Percentiles rank a stretch among this genome's conserved stretches.
These are phyloP conservation scores for Chloroclysta siterata DNA, from an alignment of 2,888 invertebrate species.

Conservation along the genomic window DNA sequence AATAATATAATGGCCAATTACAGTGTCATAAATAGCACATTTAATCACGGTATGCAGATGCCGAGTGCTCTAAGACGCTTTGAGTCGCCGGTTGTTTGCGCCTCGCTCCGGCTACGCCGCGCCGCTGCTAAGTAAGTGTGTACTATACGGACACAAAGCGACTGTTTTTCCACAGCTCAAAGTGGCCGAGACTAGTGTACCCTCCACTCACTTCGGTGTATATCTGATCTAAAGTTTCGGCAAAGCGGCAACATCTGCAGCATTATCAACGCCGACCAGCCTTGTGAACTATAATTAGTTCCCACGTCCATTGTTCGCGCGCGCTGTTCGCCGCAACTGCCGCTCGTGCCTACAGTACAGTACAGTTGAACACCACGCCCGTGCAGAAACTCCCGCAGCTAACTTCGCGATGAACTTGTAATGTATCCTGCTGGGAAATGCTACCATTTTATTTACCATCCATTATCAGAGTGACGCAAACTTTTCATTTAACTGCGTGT, in stretches of 20 bases:
- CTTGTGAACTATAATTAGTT: slow-evolving; percentile 14
- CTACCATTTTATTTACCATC: slow-evolving; percentile 22
- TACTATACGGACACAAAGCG: no score
- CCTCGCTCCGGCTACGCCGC: slow-evolving; percentile 5
- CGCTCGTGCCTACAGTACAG: background rate
- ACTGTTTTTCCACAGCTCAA: slow-evolving; percentile 1
- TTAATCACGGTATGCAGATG: slow-evolving; percentile 25
- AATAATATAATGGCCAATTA: slow-evolving; percentile 32
- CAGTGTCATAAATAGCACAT: slow-evolving; percentile 26
- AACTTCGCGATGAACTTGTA: slow-evolving; percentile 25
- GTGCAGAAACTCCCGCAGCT: slow-evolving; percentile 4
- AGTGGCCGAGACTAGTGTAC: background rate
- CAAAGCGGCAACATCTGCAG: background rate
- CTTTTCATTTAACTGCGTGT: slow-evolving; percentile 25
- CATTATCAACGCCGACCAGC: slow-evolving; percentile 12
- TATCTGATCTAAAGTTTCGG: slow-evolving; percentile 3
- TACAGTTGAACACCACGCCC: slow-evolving; percentile 4
- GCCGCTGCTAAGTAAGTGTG: background rate
- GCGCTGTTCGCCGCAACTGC: background rate
- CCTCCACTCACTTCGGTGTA: background rate
- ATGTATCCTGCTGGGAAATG: slow-evolving; percentile 22
- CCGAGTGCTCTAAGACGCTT: background rate
- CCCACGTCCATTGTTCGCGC: slow-evolving; percentile 10
- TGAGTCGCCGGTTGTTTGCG: background rate
- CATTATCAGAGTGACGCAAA: slow-evolving; percentile 23